Evolutionary conservation across 2,113 vertebrate genomes (phyloP), one percentile per base, ranked within the genome.

Genomic region (Phycodurus eques): DNA sequence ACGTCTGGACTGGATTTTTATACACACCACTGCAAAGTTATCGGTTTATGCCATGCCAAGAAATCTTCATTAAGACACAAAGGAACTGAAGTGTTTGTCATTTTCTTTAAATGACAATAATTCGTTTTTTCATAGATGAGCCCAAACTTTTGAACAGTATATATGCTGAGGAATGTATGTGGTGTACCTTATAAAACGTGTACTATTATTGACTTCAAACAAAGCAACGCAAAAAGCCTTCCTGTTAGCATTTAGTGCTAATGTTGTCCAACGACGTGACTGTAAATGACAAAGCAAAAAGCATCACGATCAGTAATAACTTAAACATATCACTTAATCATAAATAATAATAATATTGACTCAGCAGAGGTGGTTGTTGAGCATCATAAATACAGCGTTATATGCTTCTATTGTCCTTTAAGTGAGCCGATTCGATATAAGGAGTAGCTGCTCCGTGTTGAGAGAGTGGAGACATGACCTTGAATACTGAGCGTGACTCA

Each of bases 251-350:
- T 31, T n/a, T 72, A 65, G 43, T 64, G 70, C 74, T 61, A 61
- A 66, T 47, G 64, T 47, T 47, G n/a, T 46, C 63, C 42, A 65
- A 44, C 63, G 11, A 44, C 5, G 31, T 35, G 59, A 14, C 59
- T 8, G 6, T 68, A 71, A 70, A 73, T 75, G 42, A 79, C 80
- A 65, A 76, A 57, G 78, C 62, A 22, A 80, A 86, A 86, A 77
- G 82, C 73, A 78, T 83, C 71, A 81, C 63, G 10, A 86, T 17
- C 75, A 82, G 88, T 47, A 86, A 91, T 89, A 90, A 91, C 75
- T 89, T 89, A 89, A 84, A 87, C 73, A 86, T 64, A 85, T 71
- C 46, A 79, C 20, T 43, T 85, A 73, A 80, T 61, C 44, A 88
- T 88, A 88, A 91, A 89, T 84, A 90, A 83, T 75, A 47, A 88